Percentiles rank a stretch among this genome's conserved stretches.
These are phyloP conservation scores for Machimus atricapillus DNA, from an alignment of 2,888 invertebrate species.

Conservation along the genomic window DNA sequence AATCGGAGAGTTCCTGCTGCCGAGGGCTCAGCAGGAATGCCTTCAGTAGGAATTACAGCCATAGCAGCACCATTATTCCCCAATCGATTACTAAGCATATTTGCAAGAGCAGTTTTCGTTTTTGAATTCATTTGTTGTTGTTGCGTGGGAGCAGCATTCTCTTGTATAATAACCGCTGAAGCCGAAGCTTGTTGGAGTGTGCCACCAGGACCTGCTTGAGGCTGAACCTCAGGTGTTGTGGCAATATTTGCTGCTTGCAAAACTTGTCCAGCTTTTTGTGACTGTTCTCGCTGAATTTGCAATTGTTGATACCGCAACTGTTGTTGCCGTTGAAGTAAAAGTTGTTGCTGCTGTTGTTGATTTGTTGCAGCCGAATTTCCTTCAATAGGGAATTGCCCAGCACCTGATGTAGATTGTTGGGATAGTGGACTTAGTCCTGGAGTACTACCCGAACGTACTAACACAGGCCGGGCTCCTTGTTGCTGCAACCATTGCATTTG, in stretches of 20 bases:
- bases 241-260: constrained; percentile 50
- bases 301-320: constrained; percentile 55
- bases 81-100: constrained; percentile 87
- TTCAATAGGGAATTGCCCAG: constrained; percentile 49
- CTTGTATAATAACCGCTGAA: constrained; percentile 43
- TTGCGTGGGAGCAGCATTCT: constrained; percentile 59
- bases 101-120: constrained; percentile 94
- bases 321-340: constrained; percentile 50
- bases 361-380: constrained; percentile 49
- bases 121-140: constrained; percentile 80
- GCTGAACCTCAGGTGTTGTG: constrained; percentile 30
- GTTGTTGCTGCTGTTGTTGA: constrained; percentile 53
- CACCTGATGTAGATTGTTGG: constrained; percentile 46
- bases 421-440: constrained; percentile 60
- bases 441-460: constrained; percentile 61
- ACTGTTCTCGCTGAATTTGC: constrained; percentile 55
- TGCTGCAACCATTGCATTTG: constrained; percentile 76
- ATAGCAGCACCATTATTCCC: constrained; percentile 65
- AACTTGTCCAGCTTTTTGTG: constrained; percentile 51
- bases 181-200: constrained; percentile 29
- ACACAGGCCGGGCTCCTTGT: constrained; percentile 69
- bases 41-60: constrained; percentile 37
- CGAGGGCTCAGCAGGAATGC: constrained; percentile 64
- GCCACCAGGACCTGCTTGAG: neutral
- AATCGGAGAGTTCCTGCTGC: constrained; percentile 77